Conservation (phyloP, 1,140 invertebrate genomes). For the Stegodyphus dumicola region DNA sequence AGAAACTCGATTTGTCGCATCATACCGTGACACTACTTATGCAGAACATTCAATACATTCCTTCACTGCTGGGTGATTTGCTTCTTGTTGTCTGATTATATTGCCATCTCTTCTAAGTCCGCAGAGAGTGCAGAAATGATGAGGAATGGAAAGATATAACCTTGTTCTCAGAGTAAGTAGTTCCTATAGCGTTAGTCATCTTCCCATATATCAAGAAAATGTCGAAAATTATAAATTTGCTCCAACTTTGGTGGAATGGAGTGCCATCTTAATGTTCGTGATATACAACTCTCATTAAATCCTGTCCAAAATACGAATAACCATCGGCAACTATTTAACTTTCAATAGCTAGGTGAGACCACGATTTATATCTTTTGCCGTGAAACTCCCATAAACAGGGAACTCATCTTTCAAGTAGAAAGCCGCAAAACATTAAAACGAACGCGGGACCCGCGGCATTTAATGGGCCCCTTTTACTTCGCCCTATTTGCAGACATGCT, state of each 20-base stretch:
- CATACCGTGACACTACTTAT: no score
- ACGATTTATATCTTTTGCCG: conserved; percentile 43
- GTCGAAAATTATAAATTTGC: conserved; percentile 46
- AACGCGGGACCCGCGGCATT: conserved; percentile 27
- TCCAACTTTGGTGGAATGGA: conserved; percentile 5
- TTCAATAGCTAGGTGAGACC: conserved; percentile 20
- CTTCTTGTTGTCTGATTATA: no score
- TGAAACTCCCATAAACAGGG: conserved; percentile 52
- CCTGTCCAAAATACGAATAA: conserved; percentile 10
- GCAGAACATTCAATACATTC: no score
- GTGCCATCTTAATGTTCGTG: conserved; percentile 21
- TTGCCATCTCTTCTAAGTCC: no score
- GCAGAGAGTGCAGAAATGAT: no score
- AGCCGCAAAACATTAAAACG: conserved; percentile 54
- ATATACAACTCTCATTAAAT: conserved; percentile 41
- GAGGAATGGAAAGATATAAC: no score
- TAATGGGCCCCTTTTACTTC: conserved; percentile 46
- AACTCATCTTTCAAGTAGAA: conserved; percentile 51
- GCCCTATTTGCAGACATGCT: conserved; percentile 32
- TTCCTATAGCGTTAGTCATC: no score
- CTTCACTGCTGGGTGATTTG: no score
- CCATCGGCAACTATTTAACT: conserved; percentile 48
- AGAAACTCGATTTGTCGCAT: no score
- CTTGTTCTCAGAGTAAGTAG: no score
- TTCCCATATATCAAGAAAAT: conserved; percentile 12